phyloP scores from a whole-genome alignment of 2,797 vertebrate species.

The Lerista edwardsae region DNA sequence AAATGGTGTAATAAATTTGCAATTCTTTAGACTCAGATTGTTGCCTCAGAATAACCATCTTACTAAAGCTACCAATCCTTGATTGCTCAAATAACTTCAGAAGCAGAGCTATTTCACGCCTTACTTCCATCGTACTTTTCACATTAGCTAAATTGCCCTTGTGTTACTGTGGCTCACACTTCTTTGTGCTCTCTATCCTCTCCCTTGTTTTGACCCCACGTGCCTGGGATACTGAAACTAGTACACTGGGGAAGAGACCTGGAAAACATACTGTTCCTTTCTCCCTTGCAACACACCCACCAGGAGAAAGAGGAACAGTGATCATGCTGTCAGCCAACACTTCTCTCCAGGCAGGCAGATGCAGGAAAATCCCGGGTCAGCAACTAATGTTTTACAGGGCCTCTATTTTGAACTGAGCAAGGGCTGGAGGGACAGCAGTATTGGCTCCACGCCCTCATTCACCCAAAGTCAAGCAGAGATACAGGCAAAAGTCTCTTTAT shows the following conservation, averaged over 20 bases:
- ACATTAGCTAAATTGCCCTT: not conserved
- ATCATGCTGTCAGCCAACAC: too few relatives aligned
- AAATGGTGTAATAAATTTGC: not conserved
- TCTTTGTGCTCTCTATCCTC: not conserved
- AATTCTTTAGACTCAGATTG: not conserved
- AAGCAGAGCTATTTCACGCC: not conserved
- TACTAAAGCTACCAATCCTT: not conserved
- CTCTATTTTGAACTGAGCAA: too few relatives aligned
- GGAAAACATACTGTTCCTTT: too few relatives aligned
- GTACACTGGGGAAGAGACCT: not conserved
- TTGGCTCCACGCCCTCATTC: too few relatives aligned
- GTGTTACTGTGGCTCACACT: not conserved
- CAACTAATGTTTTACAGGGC: too few relatives aligned
- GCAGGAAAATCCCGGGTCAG: too few relatives aligned
- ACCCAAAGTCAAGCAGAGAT: too few relatives aligned
- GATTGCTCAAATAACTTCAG: not conserved
- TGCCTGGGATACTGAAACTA: not conserved
- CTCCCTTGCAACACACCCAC: too few relatives aligned
- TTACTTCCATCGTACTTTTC: not conserved
- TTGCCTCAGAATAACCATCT: not conserved
- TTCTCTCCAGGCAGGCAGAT: too few relatives aligned
- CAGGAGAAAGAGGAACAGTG: too few relatives aligned
- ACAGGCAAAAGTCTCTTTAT: too few relatives aligned
- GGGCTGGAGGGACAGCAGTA: too few relatives aligned
- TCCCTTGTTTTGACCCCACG: not conserved